Conservation (phyloP, 64 coral and sea anemone genomes). For the Montipora foliosa region DNA sequence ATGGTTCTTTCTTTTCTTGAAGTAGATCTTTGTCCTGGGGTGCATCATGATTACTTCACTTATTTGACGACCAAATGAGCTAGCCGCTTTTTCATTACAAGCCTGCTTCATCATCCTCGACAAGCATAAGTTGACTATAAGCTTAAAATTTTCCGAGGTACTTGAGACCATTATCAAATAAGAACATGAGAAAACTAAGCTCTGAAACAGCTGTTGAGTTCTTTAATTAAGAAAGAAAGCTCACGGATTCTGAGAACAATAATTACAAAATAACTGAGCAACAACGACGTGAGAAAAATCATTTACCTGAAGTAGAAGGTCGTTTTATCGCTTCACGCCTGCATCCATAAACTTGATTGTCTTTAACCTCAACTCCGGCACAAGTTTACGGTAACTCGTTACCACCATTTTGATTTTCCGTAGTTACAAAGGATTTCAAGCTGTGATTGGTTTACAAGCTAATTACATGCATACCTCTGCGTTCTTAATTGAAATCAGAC, state of each 20-base stretch:
- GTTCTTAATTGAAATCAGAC: slow-evolving; percentile 40
- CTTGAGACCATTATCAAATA: neutral
- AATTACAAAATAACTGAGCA: neutral
- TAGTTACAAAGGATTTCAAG: slow-evolving; percentile 38
- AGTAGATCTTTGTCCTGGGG: neutral
- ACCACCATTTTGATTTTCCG: neutral
- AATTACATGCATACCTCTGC: slow-evolving; percentile 37
- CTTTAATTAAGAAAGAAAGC: too few species aligned
- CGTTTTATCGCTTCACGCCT: neutral
- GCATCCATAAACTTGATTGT: neutral
- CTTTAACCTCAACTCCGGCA: neutral
- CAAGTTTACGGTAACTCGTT: neutral
- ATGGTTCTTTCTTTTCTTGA: neutral
- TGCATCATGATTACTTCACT: neutral
- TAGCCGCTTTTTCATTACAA: neutral
- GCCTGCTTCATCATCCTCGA: neutral
- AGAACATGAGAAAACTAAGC: neutral
- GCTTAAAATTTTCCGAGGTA: neutral
- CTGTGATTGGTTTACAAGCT: slow-evolving; percentile 23
- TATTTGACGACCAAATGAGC: neutral
- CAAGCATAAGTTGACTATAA: neutral
- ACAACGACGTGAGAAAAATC: neutral
- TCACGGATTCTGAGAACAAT: too few species aligned
- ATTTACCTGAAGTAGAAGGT: slow-evolving; percentile 1
- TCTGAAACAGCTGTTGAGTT: neutral